These are phyloP conservation scores for Spialia ferax DNA, from an alignment of 2,888 invertebrate genomes.

Conservation along the genomic window DNA sequence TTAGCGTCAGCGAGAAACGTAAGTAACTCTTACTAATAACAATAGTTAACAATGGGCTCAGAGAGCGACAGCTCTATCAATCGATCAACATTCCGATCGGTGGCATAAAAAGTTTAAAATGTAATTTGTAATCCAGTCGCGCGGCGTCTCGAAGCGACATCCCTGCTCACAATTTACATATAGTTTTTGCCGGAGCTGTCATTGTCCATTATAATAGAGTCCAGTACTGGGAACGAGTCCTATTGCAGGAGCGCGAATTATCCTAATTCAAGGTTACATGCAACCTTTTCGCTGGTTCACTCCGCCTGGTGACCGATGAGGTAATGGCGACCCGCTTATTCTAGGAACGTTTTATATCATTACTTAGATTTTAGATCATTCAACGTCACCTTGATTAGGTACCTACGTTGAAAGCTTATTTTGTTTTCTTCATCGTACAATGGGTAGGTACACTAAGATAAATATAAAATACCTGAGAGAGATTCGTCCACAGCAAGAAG, in stretches of 20 bases:
- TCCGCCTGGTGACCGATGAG: constrained; percentile 28
- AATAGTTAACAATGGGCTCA: not conserved
- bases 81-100: constrained; percentile 12
- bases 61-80: constrained; percentile 9
- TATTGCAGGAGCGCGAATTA: constrained; percentile 61
- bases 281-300: constrained; percentile 40
- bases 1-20: no score
- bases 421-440: no score
- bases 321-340: not conserved
- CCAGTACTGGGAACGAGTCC: constrained; percentile 46
- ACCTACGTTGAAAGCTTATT: no score
- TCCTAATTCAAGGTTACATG: constrained; percentile 68
- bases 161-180: constrained; percentile 49
- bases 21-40: not conserved
- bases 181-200: constrained; percentile 66
- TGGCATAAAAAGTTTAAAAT: constrained; percentile 5
- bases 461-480: no score
- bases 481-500: no score
- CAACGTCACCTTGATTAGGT: not conserved
- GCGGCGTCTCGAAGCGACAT: constrained; percentile 23
- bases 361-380: not conserved
- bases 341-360: not conserved
- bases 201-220: constrained; percentile 64
- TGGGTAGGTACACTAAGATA: no score
- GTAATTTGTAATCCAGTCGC: constrained; percentile 19